These are phyloP conservation scores for Saturnia japonica DNA, from an alignment of 2,888 invertebrate species.

Conservation along the genomic window DNA sequence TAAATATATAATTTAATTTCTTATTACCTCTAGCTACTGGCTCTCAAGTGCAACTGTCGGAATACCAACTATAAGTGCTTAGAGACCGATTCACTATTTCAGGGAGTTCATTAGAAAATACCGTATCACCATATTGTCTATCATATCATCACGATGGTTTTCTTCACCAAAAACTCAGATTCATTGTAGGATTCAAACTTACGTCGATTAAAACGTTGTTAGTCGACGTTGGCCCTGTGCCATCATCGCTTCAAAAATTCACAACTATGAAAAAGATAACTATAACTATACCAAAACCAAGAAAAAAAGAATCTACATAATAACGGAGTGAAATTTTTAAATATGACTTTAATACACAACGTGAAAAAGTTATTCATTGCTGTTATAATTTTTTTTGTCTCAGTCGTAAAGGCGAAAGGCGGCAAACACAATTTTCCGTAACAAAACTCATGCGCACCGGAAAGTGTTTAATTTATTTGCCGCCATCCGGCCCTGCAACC, in stretches of 20 bases:
- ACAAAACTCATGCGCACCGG: conserved; percentile 72
- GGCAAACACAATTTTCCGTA: conserved; percentile 74
- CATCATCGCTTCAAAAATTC: neutral
- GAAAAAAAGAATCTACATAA: neutral
- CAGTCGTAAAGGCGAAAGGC: conserved; percentile 58
- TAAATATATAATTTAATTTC: too few species aligned
- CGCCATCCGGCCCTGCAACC: conserved; percentile 78
- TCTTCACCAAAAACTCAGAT: too few species aligned
- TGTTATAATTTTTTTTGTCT: conserved; percentile 37
- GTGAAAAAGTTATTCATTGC: conserved; percentile 12
- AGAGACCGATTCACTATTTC: too few species aligned
- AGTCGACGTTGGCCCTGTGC: neutral
- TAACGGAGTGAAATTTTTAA: neutral
- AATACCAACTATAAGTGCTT: too few species aligned
- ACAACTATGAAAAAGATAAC: neutral
- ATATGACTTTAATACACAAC: conserved; percentile 14
- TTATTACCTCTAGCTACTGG: too few species aligned
- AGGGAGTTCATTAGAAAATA: too few species aligned
- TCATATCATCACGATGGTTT: too few species aligned
- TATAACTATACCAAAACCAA: too few species aligned
- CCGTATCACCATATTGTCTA: too few species aligned
- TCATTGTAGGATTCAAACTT: neutral
- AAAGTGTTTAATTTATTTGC: conserved; percentile 73
- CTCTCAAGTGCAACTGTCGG: too few species aligned
- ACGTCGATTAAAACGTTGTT: neutral